Evolutionary conservation across 2,888 invertebrate genomes (phyloP).

Genomic region (Troides aeacus): DNA sequence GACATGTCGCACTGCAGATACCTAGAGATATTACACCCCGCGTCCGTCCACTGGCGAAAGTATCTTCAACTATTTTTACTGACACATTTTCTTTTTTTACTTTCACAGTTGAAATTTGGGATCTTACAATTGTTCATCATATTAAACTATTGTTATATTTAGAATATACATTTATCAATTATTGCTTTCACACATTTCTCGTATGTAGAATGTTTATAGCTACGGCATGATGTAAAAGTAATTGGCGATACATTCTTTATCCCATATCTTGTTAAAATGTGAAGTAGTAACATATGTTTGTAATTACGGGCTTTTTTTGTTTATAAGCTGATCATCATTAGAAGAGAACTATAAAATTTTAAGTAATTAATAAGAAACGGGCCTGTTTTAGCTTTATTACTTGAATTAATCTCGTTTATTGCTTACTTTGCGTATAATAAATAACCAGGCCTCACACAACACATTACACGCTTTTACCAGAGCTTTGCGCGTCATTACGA

Average conservation of each 20-base stretch:
- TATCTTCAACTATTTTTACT: slow-evolving; percentile 49
- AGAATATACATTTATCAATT: background rate
- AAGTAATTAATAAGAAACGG: background rate
- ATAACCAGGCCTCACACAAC: slow-evolving; percentile 2
- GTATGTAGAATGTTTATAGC: background rate
- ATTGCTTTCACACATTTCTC: background rate
- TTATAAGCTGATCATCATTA: no score
- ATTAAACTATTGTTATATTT: background rate
- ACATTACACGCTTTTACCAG: slow-evolving; percentile 12
- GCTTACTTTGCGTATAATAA: slow-evolving; percentile 4
- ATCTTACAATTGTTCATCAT: slow-evolving; percentile 13
- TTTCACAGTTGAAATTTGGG: slow-evolving; percentile 33
- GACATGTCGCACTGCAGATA: slow-evolving; percentile 70
- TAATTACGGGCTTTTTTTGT: no score
- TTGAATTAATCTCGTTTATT: no score
- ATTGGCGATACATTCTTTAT: no score
- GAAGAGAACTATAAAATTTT: background rate
- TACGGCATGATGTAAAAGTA: background rate
- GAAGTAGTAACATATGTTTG: no score
- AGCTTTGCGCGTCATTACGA: slow-evolving; percentile 22
- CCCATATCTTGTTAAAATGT: no score
- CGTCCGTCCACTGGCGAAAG: slow-evolving; percentile 52
- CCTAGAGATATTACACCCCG: slow-evolving; percentile 45
- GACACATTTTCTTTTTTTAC: slow-evolving; percentile 32
- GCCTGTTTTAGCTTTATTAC: no score